A percentile compares a stretch with the other conserved stretches of the same genome.
These are phyloP conservation scores for Ascidia mentula DNA, from an alignment of 23 tunicate genomes.

Conservation along the genomic window DNA sequence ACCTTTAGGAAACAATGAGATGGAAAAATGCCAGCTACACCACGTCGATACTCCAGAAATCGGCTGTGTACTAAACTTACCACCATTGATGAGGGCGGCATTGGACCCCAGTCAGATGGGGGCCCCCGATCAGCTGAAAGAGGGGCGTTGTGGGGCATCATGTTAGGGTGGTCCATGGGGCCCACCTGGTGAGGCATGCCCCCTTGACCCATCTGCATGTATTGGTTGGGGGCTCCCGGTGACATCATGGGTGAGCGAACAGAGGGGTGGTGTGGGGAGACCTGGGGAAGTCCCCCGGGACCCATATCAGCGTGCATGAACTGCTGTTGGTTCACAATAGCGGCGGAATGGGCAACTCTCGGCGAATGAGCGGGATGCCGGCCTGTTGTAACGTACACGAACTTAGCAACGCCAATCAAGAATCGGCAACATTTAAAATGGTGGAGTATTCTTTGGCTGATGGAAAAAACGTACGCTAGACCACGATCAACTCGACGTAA, in stretches of 20 bases:
- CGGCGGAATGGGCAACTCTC: conserved; percentile 25
- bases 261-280: conserved; percentile 42
- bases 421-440: background rate
- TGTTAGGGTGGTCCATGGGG: conserved; percentile 13
- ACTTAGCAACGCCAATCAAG: too few species aligned
- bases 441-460: background rate
- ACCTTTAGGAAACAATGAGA: too few species aligned
- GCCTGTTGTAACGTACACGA: too few species aligned
- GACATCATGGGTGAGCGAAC: conserved; percentile 56
- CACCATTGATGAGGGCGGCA: conserved; percentile 40
- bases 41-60: too few species aligned
- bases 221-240: conserved; percentile 38
- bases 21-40: too few species aligned
- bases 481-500: background rate
- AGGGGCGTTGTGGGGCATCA: conserved; percentile 46
- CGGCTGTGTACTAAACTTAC: conserved; percentile 20
- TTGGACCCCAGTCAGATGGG: conserved; percentile 56
- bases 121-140: conserved; percentile 65
- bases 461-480: background rate
- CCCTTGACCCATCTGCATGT: conserved; percentile 27
- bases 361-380: conserved; percentile 62
- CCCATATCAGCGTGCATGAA: conserved; percentile 21
- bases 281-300: conserved; percentile 35
- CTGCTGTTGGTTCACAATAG: background rate
- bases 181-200: conserved; percentile 14